Base-by-base conservation (phyloP, 2,888 invertebrate species). In the Zeuzera pyrina region DNA sequence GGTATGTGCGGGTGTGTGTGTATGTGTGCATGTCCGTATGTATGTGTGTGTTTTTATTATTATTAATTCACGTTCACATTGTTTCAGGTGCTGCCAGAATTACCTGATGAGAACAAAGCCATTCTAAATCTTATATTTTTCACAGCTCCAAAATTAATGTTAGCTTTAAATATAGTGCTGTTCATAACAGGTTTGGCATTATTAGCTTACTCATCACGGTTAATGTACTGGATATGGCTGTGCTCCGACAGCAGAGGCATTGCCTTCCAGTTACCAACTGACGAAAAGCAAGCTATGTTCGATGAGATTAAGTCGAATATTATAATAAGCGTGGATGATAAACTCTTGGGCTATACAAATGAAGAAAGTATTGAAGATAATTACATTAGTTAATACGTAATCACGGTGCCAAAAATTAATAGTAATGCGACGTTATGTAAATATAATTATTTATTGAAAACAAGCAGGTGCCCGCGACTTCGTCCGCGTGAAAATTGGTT, bases 21-120 rank as follows among this genome's bases (percentile, higher is more conserved):
- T 19, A 8, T 19, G 19, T 19, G 19, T 19, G 19, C 5, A 8
- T 6, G 19, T 19, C 5, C 8, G 19, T 19, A 8, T 19, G 19
- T 19, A 19, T n/a, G n/a, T n/a, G n/a, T n/a, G n/a, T n/a, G 19
- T 19, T 4, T 4, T 6, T 19, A 6, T 19, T 8, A 19, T 6
- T 19, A 19, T 19, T 6, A 19, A 6, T 6, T 19, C 19, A 19
- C 19, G 8, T 19, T 19, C 5, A 19, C 19, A 6, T 34, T 38
- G 27, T 64, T 62, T 2, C 57, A 78, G 77, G 45, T 47, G 0
- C 67, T 68, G 34, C 65, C 67, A n/a, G 57, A 58, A 14, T 35
- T 72, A 6, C 38, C 51, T 6, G 59, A 59, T 3, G 34, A 48
- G 2, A 47, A 48, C 1, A 54, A 56, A 30, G 29, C 36, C 0